A percentile compares a stretch with the other conserved stretches of the same genome.
phyloP scores from a whole-genome alignment of 2,797 vertebrate species.

The Champsocephalus gunnari region DNA sequence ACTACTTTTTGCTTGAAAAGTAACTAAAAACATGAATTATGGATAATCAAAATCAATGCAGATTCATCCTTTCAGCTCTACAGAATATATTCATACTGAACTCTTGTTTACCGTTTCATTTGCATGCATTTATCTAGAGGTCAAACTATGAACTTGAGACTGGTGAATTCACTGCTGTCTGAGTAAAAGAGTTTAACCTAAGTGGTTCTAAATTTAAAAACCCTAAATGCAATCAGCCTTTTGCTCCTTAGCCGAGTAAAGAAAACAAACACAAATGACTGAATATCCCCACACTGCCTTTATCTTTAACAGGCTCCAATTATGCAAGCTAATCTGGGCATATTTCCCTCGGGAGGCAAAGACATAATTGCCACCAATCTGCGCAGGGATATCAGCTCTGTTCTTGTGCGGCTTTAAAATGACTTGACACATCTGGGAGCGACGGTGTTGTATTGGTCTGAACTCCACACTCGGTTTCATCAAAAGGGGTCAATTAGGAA shows the following conservation, averaged over 20 bases:
- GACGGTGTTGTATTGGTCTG: conserved; percentile 35
- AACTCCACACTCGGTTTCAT: conserved; percentile 64
- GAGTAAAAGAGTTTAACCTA: conserved; percentile 27
- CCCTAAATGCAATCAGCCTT: conserved; percentile 47
- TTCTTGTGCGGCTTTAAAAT: conserved; percentile 73
- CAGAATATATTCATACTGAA: background rate
- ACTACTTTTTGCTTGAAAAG: background rate
- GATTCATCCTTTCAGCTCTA: background rate
- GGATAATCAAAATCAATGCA: background rate
- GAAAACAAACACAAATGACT: conserved; percentile 40
- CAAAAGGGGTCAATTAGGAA: conserved; percentile 75
- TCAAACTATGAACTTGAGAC: conserved; percentile 14
- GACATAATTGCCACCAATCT: conserved; percentile 82
- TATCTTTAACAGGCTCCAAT: conserved; percentile 80
- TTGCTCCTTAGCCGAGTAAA: conserved; percentile 19
- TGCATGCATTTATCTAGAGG: conserved; percentile 17
- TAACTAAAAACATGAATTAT: background rate
- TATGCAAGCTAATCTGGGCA: conserved; percentile 82
- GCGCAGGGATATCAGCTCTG: conserved; percentile 65
- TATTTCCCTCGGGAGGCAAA: conserved; percentile 78
- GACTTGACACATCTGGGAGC: conserved; percentile 75
- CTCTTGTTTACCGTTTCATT: background rate
- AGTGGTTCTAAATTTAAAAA: conserved; percentile 20
- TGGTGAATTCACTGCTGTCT: background rate
- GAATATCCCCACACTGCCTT: conserved; percentile 66